Percentiles rank a stretch among this genome's conserved stretches.
These are phyloP conservation scores for Sarcophaga caerulescens DNA, from an alignment of 2,888 invertebrate genomes.

Conservation along the genomic window DNA sequence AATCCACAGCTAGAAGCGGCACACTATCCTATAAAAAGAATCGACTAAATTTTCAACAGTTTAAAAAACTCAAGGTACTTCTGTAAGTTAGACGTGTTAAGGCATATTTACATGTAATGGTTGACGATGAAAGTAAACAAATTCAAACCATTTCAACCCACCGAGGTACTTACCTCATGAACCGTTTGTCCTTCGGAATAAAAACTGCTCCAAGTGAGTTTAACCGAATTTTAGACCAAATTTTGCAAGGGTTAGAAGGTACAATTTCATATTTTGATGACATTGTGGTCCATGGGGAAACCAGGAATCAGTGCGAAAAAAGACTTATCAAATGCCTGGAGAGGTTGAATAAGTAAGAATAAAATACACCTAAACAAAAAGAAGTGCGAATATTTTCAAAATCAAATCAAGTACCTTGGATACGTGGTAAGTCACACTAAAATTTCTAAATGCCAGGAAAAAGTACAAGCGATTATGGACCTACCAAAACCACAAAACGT, in stretches of 20 bases:
- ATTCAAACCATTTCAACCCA: conserved; percentile 26
- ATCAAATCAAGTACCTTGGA: too few relatives aligned
- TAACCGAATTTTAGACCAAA: conserved; percentile 49
- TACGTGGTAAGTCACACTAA: too few relatives aligned
- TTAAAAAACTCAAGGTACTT: conserved; percentile 65
- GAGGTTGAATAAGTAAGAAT: too few relatives aligned
- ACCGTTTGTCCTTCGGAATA: not conserved
- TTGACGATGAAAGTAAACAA: not conserved
- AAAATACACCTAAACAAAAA: too few relatives aligned
- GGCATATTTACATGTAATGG: conserved; percentile 16
- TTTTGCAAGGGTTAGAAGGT: conserved; percentile 38
- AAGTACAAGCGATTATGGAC: too few relatives aligned
- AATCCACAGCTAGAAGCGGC: too few relatives aligned
- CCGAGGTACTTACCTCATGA: conserved; percentile 1
- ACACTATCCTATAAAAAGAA: too few relatives aligned
- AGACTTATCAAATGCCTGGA: too few relatives aligned
- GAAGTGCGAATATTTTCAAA: too few relatives aligned
- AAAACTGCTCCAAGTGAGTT: conserved; percentile 24
- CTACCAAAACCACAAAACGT: too few relatives aligned
- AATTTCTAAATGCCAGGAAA: too few relatives aligned
- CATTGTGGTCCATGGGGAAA: conserved; percentile 28
- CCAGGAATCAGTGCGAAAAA: too few relatives aligned
- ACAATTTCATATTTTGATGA: conserved; percentile 52
- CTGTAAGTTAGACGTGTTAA: conserved; percentile 8
- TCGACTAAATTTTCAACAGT: not conserved